Evolutionary conservation across 2,888 invertebrate species (phyloP).

Genomic region (Itoplectis maculator): DNA sequence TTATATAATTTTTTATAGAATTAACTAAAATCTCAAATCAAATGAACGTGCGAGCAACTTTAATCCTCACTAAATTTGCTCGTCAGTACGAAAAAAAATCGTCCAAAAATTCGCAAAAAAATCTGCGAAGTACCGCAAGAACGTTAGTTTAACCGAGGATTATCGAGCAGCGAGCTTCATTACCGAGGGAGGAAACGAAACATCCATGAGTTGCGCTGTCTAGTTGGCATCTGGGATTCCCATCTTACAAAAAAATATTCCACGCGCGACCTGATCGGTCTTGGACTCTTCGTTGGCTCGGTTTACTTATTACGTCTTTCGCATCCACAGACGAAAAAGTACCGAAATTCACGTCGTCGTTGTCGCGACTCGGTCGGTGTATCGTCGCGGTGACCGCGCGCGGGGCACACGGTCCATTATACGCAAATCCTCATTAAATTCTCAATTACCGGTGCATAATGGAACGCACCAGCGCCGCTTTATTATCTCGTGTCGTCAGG

Average conservation of each 20-base stretch:
- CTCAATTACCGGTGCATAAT: conserved; percentile 68
- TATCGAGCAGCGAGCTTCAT: neutral
- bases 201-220: conserved; percentile 25
- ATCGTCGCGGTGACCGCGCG: neutral
- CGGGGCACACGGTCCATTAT: conserved; percentile 59
- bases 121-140: neutral
- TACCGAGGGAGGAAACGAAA: conserved; percentile 4
- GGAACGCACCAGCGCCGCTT: conserved; percentile 52
- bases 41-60: too few species aligned
- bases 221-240: neutral
- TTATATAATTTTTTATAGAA: too few species aligned
- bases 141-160: neutral
- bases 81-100: too few species aligned
- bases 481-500: conserved; percentile 63
- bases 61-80: too few species aligned
- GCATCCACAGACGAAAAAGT: conserved; percentile 35
- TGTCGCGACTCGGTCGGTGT: too few species aligned
- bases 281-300: neutral
- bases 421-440: conserved; percentile 70
- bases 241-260: conserved; percentile 23
- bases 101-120: neutral
- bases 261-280: conserved; percentile 15
- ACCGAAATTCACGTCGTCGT: conserved; percentile 18
- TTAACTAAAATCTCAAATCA: too few species aligned
- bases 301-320: neutral